These are phyloP conservation scores for Apus apus DNA, from an alignment of 2,113 vertebrate genomes.

Conservation along the genomic window DNA sequence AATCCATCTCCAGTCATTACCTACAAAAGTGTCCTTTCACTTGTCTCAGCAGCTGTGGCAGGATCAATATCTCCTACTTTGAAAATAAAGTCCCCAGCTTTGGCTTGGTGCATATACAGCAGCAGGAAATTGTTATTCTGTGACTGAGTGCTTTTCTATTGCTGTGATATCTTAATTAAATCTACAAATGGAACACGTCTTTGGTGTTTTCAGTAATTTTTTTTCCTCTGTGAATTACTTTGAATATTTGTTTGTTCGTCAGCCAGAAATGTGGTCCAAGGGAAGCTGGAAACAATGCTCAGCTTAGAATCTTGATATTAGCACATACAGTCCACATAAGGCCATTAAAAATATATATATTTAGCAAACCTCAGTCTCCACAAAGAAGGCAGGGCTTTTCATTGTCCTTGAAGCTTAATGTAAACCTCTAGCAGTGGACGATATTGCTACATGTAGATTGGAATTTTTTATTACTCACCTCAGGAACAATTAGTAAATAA, in stretches of 20 bases:
- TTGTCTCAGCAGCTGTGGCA: constrained; percentile 50
- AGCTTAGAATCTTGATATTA: background rate
- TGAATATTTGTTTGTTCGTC: background rate
- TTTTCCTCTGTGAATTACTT: constrained; percentile 8
- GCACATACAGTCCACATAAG: background rate
- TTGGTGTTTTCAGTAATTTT: constrained; percentile 16
- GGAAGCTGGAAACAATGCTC: background rate
- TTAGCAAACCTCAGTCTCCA: background rate
- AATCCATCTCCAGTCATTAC: constrained; percentile 51
- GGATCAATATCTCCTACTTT: constrained; percentile 58
- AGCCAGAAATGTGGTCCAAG: constrained; percentile 12
- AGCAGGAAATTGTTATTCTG: constrained; percentile 65
- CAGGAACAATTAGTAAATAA: background rate
- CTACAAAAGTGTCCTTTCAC: constrained; percentile 44
- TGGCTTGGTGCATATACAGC: constrained; percentile 40
- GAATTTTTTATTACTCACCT: background rate
- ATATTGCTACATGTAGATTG: background rate
- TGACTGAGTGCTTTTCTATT: constrained; percentile 51
- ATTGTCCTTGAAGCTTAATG: background rate
- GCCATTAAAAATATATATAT: background rate
- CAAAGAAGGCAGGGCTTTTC: background rate
- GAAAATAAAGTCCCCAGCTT: constrained; percentile 58
- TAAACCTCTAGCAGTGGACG: background rate
- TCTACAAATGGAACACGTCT: constrained; percentile 6
- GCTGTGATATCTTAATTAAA: constrained; percentile 56